Conservation (phyloP, 2,113 vertebrate species). For the Rhinolophus sinicus region DNA sequence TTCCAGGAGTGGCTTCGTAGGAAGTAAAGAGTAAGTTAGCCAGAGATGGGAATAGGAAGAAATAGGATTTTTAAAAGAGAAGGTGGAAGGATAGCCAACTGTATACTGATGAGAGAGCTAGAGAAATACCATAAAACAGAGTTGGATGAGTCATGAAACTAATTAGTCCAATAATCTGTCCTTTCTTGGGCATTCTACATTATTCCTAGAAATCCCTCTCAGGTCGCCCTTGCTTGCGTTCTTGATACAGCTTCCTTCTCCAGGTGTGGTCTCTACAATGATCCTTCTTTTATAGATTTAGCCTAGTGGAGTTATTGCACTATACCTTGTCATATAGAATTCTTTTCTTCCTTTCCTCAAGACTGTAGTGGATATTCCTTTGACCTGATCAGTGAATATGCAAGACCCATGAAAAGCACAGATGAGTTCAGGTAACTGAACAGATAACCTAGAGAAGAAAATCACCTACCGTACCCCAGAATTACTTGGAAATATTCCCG, state of each 20-base stretch:
- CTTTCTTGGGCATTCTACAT: not conserved
- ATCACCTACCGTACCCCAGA: slow-evolving; percentile 25
- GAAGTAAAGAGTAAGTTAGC: slow-evolving; percentile 43
- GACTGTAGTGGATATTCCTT: not conserved
- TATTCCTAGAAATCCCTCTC: not conserved
- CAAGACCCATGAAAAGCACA: slow-evolving; percentile 44
- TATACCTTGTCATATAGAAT: not conserved
- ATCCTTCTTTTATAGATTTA: not conserved
- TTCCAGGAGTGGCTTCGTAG: not conserved
- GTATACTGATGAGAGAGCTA: not conserved
- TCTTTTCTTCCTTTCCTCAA: not conserved
- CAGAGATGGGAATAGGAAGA: not conserved
- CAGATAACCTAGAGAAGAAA: slow-evolving; percentile 66
- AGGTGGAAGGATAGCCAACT: not conserved
- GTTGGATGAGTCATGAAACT: not conserved
- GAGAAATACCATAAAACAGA: not conserved
- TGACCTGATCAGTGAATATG: not conserved
- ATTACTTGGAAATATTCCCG: slow-evolving; percentile 68
- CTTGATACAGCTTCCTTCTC: not conserved
- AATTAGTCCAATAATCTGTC: not conserved
- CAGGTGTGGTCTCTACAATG: not conserved
- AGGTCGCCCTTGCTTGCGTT: not conserved
- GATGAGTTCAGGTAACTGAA: slow-evolving; percentile 49
- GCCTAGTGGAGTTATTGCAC: not conserved
- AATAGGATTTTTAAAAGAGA: not conserved